Evolutionary conservation across 2,888 invertebrate genomes (phyloP), one percentile per base, ranked within the genome.

Genomic region (Hydriomena furcata): DNA sequence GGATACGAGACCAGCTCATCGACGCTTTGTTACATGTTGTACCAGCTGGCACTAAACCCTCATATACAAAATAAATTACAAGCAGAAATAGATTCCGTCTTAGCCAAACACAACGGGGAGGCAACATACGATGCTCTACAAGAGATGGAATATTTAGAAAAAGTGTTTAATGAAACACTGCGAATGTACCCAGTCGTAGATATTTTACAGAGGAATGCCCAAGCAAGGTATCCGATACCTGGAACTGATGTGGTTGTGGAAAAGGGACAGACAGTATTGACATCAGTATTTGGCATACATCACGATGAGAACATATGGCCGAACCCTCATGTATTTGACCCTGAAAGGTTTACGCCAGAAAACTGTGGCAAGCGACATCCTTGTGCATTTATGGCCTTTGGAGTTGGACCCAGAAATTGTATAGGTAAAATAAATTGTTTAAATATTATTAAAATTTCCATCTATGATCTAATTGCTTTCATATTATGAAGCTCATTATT

Each of bases 1-100:
- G 90, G 90, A 0, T 90, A 82, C 55, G 90, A 89, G 55, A 88
- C 89, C 0, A 82, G 79, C 28, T 80, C 90, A 0, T 78, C 83
- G 0, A 79, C 84, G 0, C 69, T 88, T 55, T 52, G 79, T 0
- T 85, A 76, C 34, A 53, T 79, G 24, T 51, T 82, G 6, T 81
- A 82, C 47, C 68, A 81, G 51, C 52, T 90, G 7, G 84, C 87
- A 0, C 32, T 62, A 1, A 73, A 88, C 56, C 78, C 71, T 7
- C 66, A 82, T 0, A 55, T 88, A 0, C 90, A 91, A 63, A 69
- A 74, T 0, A 82, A 73, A 60, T 32, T 84, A 1, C 51, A 60
- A 2, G 51, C 49, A 11, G 76, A 81, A 63, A 71, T 91, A 20
- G 74, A 82, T 4, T 55, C 63, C 23, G 69, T 75, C 3, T 51